Conservation (phyloP, 2,888 invertebrate species). For the Chrysotoxum bicinctum region DNA sequence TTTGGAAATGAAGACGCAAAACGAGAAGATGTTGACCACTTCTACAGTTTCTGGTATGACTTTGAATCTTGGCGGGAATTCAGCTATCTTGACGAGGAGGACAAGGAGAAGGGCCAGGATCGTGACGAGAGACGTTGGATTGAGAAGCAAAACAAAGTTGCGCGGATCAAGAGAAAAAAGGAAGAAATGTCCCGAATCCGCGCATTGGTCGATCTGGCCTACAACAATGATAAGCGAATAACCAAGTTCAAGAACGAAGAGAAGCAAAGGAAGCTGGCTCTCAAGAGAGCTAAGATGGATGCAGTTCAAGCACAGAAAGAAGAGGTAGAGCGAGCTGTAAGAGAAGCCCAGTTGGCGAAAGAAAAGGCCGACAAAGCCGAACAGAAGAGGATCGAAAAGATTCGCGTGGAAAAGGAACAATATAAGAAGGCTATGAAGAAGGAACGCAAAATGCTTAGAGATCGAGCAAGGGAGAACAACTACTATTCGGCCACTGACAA, state of each 20-base stretch:
- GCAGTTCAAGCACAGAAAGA: conserved; percentile 91
- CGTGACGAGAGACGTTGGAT: conserved; percentile 98
- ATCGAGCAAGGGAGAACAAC: conserved; percentile 90
- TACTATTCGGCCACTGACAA: conserved; percentile 88
- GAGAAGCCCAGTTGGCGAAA: conserved; percentile 88
- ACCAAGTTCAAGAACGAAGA: conserved; percentile 96
- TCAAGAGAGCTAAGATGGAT: conserved; percentile 93
- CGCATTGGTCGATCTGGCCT: conserved; percentile 95
- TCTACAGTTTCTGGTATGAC: conserved; percentile 99
- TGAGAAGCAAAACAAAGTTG: conserved; percentile 98
- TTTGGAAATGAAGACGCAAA: conserved; percentile 89
- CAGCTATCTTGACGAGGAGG: conserved; percentile 99
- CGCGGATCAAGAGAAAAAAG: conserved; percentile 95
- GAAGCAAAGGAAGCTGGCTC: conserved; percentile 93
- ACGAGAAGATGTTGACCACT: conserved; percentile 93
- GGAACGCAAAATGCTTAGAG: conserved; percentile 91
- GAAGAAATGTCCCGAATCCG: conserved; percentile 97
- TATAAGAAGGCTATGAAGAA: conserved; percentile 93
- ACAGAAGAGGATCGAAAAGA: conserved; percentile 90
- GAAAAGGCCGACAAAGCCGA: conserved; percentile 92
- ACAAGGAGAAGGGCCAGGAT: conserved; percentile 98
- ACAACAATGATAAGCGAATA: conserved; percentile 96
- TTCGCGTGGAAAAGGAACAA: conserved; percentile 92
- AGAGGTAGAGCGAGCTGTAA: conserved; percentile 89
- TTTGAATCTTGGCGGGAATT: conserved; percentile 99